These are phyloP conservation scores for Danio choprae DNA, from an alignment of 2,797 vertebrate genomes.

Conservation along the genomic window DNA sequence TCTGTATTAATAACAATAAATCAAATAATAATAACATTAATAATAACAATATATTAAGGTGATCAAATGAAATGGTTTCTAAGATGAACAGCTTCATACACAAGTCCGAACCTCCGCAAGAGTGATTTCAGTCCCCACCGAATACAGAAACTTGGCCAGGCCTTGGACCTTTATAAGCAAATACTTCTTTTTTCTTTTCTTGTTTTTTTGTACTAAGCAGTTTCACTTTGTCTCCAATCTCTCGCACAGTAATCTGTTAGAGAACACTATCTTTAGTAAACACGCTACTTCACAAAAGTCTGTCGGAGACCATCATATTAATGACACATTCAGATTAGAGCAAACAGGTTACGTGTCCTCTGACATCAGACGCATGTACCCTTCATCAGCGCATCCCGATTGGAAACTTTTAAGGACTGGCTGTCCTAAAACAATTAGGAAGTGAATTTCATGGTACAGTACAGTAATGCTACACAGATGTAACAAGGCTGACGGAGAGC, in stretches of 20 bases:
- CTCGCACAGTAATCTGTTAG: constrained; percentile 36
- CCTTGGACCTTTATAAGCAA: constrained; percentile 43
- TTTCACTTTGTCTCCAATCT: constrained; percentile 4
- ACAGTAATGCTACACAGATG: constrained; percentile 60
- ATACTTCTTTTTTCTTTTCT: constrained; percentile 34
- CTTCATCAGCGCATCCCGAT: constrained; percentile 34
- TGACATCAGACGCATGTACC: constrained; percentile 26
- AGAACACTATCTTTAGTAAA: constrained; percentile 52
- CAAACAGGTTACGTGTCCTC: not conserved
- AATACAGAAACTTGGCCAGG: constrained; percentile 41
- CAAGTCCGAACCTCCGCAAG: constrained; percentile 34
- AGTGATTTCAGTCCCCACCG: constrained; percentile 47
- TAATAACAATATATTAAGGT: constrained; percentile 78
- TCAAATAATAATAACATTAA: constrained; percentile 65
- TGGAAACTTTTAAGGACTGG: constrained; percentile 30
- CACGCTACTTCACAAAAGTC: constrained; percentile 47
- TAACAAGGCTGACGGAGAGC: constrained; percentile 47
- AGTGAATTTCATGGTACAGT: constrained; percentile 41
- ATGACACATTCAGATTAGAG: constrained; percentile 31
- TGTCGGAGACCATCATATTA: constrained; percentile 29
- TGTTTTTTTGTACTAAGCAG: constrained; percentile 15
- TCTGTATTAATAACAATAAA: constrained; percentile 76
- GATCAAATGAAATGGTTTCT: constrained; percentile 69
- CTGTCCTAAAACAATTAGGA: constrained; percentile 35
- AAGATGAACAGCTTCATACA: constrained; percentile 59